Evolutionary conservation across 2,888 invertebrate species (phyloP).

Genomic region (Zygogramma bicolorata): DNA sequence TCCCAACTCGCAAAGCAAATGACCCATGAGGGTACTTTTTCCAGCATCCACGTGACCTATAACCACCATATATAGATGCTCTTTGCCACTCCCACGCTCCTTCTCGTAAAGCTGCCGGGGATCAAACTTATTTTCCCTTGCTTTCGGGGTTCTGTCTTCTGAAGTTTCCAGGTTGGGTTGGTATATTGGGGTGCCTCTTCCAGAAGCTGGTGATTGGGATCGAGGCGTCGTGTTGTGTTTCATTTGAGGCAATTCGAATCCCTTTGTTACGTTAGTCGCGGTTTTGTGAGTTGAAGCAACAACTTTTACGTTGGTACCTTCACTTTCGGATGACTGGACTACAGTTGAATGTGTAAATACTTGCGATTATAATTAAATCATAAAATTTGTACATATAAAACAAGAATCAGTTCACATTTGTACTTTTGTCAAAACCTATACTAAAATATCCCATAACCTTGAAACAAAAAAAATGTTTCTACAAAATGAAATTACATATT

Average conservation of each 20-base stretch:
- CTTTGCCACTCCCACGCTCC: conserved; percentile 85
- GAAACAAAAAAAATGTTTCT: not conserved
- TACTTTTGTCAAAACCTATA: not conserved
- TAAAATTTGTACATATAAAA: conserved; percentile 2
- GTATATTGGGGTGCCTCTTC: conserved; percentile 69
- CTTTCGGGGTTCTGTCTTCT: conserved; percentile 53
- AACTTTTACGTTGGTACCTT: conserved; percentile 55
- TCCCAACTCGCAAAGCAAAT: conserved; percentile 87
- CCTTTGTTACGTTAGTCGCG: conserved; percentile 69
- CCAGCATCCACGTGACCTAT: conserved; percentile 98
- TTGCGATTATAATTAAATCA: conserved; percentile 24
- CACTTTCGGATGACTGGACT: conserved; percentile 28
- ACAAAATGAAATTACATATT: not conserved
- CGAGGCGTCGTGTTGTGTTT: conserved; percentile 69
- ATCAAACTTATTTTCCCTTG: conserved; percentile 72
- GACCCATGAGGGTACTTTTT: conserved; percentile 97
- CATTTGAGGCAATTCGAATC: conserved; percentile 69
- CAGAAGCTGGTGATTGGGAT: conserved; percentile 69
- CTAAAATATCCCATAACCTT: not conserved
- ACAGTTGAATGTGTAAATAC: conserved; percentile 28
- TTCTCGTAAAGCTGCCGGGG: conserved; percentile 75
- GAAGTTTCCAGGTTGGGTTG: conserved; percentile 34
- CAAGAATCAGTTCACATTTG: not conserved
- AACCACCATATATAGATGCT: conserved; percentile 90
- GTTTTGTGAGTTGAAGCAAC: conserved; percentile 67